Conservation (phyloP, 1,140 invertebrate genomes). For the Xylocopa sonorina region DNA sequence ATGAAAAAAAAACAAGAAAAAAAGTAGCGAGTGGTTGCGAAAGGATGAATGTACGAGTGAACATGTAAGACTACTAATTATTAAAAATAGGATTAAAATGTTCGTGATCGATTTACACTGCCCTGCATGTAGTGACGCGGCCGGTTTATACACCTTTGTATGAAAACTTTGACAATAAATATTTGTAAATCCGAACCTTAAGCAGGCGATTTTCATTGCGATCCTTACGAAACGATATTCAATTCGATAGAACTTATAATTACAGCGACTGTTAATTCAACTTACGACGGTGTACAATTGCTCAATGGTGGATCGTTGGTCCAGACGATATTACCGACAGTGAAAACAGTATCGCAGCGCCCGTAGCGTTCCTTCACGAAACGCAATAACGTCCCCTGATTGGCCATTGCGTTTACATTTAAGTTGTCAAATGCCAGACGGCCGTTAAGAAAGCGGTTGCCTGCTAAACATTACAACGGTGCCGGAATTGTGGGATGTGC, state of each 20-base stretch:
- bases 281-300: neutral
- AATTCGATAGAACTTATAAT: neutral
- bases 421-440: conserved; percentile 72
- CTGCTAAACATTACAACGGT: conserved; percentile 25
- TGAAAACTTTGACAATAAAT: conserved; percentile 72
- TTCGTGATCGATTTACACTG: conserved; percentile 60
- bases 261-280: neutral
- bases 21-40: conserved; percentile 8
- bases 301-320: neutral
- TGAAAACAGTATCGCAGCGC: conserved; percentile 7
- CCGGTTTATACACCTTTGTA: conserved; percentile 70
- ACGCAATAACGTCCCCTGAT: conserved; percentile 36
- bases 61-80: conserved; percentile 58
- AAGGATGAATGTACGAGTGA: conserved; percentile 36
- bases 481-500: conserved; percentile 2
- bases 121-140: conserved; percentile 47
- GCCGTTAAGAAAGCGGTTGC: conserved; percentile 68
- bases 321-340: conserved; percentile 37
- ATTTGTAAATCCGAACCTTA: conserved; percentile 51
- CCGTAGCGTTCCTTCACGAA: neutral
- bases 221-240: neutral
- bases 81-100: conserved; percentile 38
- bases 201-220: neutral
- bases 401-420: conserved; percentile 56
- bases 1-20: conserved; percentile 24